A percentile compares a stretch with the other conserved stretches of the same genome.
Conservation (phyloP, 2,888 invertebrate species). For the Eulithis prunata region DNA sequence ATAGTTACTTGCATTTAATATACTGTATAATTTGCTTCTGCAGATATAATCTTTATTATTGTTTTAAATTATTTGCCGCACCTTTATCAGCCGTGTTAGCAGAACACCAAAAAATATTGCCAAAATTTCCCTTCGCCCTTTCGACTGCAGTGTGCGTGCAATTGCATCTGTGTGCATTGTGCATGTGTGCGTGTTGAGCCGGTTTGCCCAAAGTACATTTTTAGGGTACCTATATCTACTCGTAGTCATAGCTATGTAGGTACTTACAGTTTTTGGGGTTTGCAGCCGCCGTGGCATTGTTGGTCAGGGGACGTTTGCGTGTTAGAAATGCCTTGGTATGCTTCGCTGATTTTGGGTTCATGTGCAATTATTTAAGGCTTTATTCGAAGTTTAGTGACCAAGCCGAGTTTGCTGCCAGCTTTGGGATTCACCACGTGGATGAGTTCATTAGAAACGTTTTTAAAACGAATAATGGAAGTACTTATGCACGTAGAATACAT, state of each 20-base stretch:
- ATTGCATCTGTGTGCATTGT: conserved; percentile 21
- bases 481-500: too few relatives aligned
- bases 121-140: conserved; percentile 82
- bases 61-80: conserved; percentile 3
- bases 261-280: conserved; percentile 49
- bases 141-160: conserved; percentile 52
- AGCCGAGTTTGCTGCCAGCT: too few relatives aligned
- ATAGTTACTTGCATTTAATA: too few relatives aligned
- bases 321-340: conserved; percentile 9
- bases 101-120: conserved; percentile 69
- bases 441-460: too few relatives aligned
- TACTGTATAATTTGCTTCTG: too few relatives aligned
- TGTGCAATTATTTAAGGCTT: not conserved
- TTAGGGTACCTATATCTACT: conserved; percentile 69
- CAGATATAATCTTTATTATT: not conserved
- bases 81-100: conserved; percentile 8
- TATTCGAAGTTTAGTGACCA: too few relatives aligned
- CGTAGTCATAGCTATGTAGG: conserved; percentile 46
- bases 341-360: not conserved
- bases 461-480: too few relatives aligned
- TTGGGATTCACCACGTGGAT: too few relatives aligned
- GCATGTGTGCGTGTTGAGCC: conserved; percentile 56
- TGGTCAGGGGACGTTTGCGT: not conserved
- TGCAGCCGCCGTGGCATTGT: conserved; percentile 15
- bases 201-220: conserved; percentile 70